Evolutionary conservation across 2,888 invertebrate genomes (phyloP).

Genomic region (Ramazzottius varieornatus): DNA sequence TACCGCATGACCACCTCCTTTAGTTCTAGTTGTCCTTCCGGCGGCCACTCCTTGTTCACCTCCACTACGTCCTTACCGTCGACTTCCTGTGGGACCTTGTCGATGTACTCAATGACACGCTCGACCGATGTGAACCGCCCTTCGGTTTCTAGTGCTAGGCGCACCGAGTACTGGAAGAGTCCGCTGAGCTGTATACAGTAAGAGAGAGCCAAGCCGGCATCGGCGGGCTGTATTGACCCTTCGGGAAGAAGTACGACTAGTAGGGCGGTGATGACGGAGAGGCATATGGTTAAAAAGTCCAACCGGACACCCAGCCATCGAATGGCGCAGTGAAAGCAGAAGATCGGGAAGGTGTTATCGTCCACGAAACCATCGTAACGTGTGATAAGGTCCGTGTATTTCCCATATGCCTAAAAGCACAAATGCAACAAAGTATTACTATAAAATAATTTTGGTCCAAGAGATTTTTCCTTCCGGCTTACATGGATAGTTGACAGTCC

Average conservation of each 20-base stretch:
- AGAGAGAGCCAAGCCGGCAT: constrained; percentile 35
- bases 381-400: neutral
- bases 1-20: constrained; percentile 28
- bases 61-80: constrained; percentile 11
- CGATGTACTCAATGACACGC: constrained; percentile 20
- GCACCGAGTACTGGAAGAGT: constrained; percentile 31
- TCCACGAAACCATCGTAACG: constrained; percentile 6
- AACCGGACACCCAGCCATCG: constrained; percentile 22
- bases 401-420: neutral
- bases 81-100: constrained; percentile 7
- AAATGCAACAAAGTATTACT: too few relatives aligned
- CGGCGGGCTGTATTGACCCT: constrained; percentile 27
- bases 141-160: constrained; percentile 27
- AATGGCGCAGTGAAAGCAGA: constrained; percentile 20
- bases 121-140: constrained; percentile 28
- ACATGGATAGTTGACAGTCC: constrained; percentile 18
- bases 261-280: constrained; percentile 27
- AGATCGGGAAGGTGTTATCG: constrained; percentile 14
- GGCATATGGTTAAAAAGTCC: constrained; percentile 21
- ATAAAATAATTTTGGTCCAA: too few relatives aligned
- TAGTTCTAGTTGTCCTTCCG: constrained; percentile 28
- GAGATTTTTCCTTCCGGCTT: too few relatives aligned
- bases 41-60: constrained; percentile 26
- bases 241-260: constrained; percentile 27
- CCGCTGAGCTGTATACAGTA: constrained; percentile 32